Evolutionary conservation across 2,888 invertebrate species (phyloP).

Genomic region (Ophion ellenae): DNA sequence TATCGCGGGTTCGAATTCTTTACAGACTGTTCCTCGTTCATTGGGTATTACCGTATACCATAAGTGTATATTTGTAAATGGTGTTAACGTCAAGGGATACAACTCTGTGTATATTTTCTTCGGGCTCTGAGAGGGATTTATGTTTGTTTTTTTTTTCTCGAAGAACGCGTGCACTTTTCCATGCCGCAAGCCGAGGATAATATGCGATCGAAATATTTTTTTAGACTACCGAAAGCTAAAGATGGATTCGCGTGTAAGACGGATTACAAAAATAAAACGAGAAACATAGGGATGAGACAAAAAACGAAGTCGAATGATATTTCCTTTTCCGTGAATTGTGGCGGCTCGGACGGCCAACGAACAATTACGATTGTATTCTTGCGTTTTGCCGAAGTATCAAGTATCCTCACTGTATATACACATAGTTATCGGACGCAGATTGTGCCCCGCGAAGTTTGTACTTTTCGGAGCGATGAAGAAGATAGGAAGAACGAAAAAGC

Average conservation of each 20-base stretch:
- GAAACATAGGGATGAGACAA: neutral
- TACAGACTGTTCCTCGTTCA: constrained; percentile 56
- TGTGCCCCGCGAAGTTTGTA: constrained; percentile 58
- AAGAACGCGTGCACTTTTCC: constrained; percentile 12
- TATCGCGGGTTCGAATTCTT: constrained; percentile 61
- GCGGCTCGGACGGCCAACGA: constrained; percentile 14
- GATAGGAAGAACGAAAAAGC: constrained; percentile 7
- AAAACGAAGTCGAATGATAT: neutral
- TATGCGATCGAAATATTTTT: constrained; percentile 54
- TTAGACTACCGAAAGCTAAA: constrained; percentile 26
- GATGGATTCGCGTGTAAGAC: constrained; percentile 6
- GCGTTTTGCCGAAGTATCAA: constrained; percentile 15
- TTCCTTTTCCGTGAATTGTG: neutral
- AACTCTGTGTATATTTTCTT: constrained; percentile 57
- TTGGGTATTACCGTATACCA: constrained; percentile 55
- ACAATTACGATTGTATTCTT: constrained; percentile 2
- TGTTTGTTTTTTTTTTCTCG: neutral
- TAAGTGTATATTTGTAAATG: constrained; percentile 68
- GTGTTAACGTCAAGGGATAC: constrained; percentile 62
- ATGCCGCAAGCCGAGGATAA: constrained; percentile 22
- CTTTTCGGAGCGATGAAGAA: constrained; percentile 35
- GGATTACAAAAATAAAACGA: neutral
- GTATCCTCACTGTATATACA: constrained; percentile 53
- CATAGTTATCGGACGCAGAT: constrained; percentile 44
- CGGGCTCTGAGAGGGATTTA: constrained; percentile 15